Evolutionary conservation across 1,140 invertebrate species (phyloP), one percentile per base, ranked within the genome.

Genomic region (Gerris buenoi): DNA sequence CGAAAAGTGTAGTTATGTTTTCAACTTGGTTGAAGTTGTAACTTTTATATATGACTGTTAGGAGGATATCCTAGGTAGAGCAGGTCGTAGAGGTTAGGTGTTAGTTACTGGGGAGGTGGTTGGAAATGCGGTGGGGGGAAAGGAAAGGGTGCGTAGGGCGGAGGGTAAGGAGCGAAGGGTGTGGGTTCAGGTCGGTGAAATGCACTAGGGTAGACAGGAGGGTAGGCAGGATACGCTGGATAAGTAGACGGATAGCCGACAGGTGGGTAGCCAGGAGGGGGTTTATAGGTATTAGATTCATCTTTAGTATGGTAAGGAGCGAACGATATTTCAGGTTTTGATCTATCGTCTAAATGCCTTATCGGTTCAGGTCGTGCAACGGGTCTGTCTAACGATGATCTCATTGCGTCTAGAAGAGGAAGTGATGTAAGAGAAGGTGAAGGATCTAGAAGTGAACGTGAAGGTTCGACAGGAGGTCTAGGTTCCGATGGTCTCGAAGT

Each of bases 281-380:
- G n/a, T n/a, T n/a, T n/a, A 46, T 46, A 46, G 5, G 33, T 10
- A 46, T 18, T 46, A 22, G 15, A 60, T 22, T 15, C 10, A 15
- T 10, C 22, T 13, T 60, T 22, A 13, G 10, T 22, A 60, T 60
- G 15, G 23, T 15, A 60, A 60, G 15, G 15, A 60, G 15, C 23
- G 22, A 22, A 22, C 10, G 3, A 13, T 60, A 60, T 22, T 25
- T 60, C 58, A 13, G 58, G 58, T 22, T 22, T 15, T 60, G 23
- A 15, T 60, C 23, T 60, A 22, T 60, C 23, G 3, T 60, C 58
- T 60, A 22, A 15, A 22, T 60, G 58, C 22, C 58, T 60, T 5
- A 60, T 60, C 3, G 58, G 58, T 60, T 60, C 58, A 22, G 58
- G 58, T 60, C 58, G 15, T 60, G 58, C 58, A 14, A 60, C 23